Percentiles rank a stretch among this genome's conserved stretches.
These are phyloP conservation scores for Struthidea cinerea DNA, from an alignment of 2,113 vertebrate genomes.

Conservation along the genomic window DNA sequence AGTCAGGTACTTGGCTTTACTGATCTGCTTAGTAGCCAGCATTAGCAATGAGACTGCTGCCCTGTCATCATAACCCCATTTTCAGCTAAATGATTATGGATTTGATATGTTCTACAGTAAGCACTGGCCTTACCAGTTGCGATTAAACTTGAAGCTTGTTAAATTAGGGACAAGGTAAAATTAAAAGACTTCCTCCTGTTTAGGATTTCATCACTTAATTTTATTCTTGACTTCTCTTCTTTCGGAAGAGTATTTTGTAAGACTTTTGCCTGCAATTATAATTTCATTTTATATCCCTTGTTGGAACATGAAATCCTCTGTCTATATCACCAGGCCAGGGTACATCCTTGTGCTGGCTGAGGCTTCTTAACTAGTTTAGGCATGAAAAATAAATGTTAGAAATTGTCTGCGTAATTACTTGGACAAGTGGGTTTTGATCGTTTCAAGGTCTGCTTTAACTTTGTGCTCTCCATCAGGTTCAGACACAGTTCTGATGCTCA, in stretches of 20 bases:
- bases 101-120: constrained; percentile 36
- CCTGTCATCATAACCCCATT: constrained; percentile 50
- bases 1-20: neutral
- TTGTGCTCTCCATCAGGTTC: constrained; percentile 10
- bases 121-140: neutral
- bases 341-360: neutral
- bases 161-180: constrained; percentile 4
- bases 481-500: constrained; percentile 9
- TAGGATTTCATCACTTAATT: neutral
- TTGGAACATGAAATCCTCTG: constrained; percentile 11
- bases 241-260: neutral
- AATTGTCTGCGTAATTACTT: constrained; percentile 28
- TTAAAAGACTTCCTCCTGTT: neutral
- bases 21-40: neutral
- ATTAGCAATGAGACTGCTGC: neutral
- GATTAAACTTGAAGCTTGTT: constrained; percentile 16
- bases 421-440: neutral
- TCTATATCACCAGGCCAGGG: neutral
- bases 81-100: constrained; percentile 45
- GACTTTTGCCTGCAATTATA: neutral
- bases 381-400: constrained; percentile 6
- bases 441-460: constrained; percentile 8
- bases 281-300: constrained; percentile 10
- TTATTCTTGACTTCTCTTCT: constrained; percentile 44
- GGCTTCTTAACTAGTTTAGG: neutral